A percentile compares a stretch with the other conserved stretches of the same genome.
Conservation (phyloP, 2,797 vertebrate genomes). For the Sternotherus odoratus region DNA sequence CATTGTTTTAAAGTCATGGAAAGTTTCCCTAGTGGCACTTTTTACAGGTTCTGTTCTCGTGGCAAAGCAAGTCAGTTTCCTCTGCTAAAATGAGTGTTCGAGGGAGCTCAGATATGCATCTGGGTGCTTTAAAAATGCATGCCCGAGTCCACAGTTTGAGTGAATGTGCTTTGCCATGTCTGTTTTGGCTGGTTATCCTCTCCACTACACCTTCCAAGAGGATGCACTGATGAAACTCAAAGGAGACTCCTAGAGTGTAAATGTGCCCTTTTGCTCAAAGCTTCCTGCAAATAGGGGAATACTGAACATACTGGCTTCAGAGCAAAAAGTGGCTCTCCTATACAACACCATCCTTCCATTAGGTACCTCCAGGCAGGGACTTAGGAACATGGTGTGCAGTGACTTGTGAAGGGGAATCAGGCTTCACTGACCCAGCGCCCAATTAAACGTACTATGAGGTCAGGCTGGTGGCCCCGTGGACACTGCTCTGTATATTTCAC, state of each 20-base stretch:
- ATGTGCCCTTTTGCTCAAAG: not conserved
- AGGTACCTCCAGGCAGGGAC: not conserved
- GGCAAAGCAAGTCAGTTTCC: not conserved
- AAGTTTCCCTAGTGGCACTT: not conserved
- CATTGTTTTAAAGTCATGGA: not conserved
- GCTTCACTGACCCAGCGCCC: not conserved
- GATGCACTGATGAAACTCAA: not conserved
- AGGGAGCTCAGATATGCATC: not conserved
- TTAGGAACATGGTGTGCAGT: not conserved
- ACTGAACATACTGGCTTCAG: not conserved
- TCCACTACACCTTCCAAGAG: not conserved
- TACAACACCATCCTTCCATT: not conserved
- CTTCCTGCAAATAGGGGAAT: not conserved
- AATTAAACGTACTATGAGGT: accelerated
- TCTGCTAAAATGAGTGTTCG: not conserved
- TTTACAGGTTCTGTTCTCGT: not conserved
- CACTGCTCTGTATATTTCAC: accelerated
- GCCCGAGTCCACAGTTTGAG: not conserved
- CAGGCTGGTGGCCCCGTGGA: not conserved
- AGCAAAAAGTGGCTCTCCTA: not conserved
- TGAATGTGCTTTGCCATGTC: not conserved
- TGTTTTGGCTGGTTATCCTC: not conserved
- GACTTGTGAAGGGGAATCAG: not conserved
- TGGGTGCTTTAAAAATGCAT: not conserved
- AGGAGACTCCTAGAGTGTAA: not conserved